Evolutionary conservation across 2,888 invertebrate species (phyloP).

Genomic region (Gasteruption jaculator): DNA sequence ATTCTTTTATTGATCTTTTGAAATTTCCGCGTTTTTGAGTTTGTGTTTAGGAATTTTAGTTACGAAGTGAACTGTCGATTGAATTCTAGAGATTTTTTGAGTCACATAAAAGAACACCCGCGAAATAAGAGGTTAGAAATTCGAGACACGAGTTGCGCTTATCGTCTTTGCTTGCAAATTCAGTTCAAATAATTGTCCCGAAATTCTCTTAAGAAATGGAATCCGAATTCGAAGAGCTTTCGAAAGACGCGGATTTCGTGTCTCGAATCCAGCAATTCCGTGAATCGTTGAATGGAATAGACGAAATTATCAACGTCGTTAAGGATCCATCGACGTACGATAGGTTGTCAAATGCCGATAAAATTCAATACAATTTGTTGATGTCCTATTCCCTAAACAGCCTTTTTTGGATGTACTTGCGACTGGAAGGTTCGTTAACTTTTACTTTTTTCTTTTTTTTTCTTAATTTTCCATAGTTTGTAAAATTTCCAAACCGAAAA

Average conservation of each 20-base stretch:
- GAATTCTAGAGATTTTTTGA: background rate
- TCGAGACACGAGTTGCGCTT: conserved; percentile 2
- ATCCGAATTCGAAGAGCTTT: conserved; percentile 39
- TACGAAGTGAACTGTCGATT: background rate
- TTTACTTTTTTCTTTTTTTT: background rate
- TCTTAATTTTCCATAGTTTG: background rate
- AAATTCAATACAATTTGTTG: conserved; percentile 43
- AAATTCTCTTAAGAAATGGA: conserved; percentile 28
- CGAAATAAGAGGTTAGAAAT: conserved; percentile 8
- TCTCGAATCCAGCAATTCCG: conserved; percentile 35
- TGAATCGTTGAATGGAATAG: conserved; percentile 32
- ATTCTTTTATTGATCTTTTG: no score
- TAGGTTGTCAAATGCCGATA: conserved; percentile 39
- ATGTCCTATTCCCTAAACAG: conserved; percentile 46
- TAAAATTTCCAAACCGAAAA: no score
- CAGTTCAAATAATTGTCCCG: conserved; percentile 8
- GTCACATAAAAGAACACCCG: background rate
- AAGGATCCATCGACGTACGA: conserved; percentile 40
- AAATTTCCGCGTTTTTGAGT: no score
- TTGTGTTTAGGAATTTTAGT: no score
- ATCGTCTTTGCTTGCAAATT: conserved; percentile 5
- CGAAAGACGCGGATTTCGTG: conserved; percentile 35
- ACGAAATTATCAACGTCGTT: conserved; percentile 32
- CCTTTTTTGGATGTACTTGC: conserved; percentile 49
- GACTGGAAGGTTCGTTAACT: conserved; percentile 39